phyloP scores from a whole-genome alignment of 1,140 invertebrate genomes.

The Drosophila nasuta region DNA sequence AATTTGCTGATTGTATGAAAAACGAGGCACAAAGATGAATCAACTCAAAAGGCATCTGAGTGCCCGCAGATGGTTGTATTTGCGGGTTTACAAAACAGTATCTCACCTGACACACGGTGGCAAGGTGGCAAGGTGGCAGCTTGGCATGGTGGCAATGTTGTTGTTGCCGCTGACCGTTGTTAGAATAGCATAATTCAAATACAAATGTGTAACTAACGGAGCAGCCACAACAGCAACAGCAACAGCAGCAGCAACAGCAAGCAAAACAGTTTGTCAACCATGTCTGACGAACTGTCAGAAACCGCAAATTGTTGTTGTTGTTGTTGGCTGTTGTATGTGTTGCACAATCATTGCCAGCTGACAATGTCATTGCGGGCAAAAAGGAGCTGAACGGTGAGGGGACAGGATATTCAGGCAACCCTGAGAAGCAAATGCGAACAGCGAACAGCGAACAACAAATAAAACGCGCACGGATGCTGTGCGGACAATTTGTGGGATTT shows the following conservation, averaged over 20 bases:
- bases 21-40: background rate
- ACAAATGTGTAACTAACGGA: constrained; percentile 30
- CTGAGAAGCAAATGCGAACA: constrained; percentile 10
- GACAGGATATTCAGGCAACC: background rate
- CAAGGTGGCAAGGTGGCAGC: background rate
- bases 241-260: constrained; percentile 24
- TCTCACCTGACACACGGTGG: background rate
- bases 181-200: constrained; percentile 21
- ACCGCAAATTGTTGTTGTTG: constrained; percentile 60
- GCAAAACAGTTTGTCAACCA: constrained; percentile 66
- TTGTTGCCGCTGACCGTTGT: constrained; percentile 14
- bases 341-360: constrained; percentile 47
- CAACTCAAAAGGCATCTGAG: background rate
- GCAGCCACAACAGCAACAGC: constrained; percentile 22
- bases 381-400: background rate
- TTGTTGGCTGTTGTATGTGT: constrained; percentile 13
- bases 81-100: background rate
- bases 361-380: constrained; percentile 30
- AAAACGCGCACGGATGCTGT: constrained; percentile 53
- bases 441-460: constrained; percentile 3
- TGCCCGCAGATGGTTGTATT: background rate
- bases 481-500: constrained; percentile 68
- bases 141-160: constrained; percentile 8
- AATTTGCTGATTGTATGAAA: background rate
- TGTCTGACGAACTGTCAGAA: constrained; percentile 76